phyloP scores from a whole-genome alignment of 2,888 invertebrate species.

The Phortica okadai region DNA sequence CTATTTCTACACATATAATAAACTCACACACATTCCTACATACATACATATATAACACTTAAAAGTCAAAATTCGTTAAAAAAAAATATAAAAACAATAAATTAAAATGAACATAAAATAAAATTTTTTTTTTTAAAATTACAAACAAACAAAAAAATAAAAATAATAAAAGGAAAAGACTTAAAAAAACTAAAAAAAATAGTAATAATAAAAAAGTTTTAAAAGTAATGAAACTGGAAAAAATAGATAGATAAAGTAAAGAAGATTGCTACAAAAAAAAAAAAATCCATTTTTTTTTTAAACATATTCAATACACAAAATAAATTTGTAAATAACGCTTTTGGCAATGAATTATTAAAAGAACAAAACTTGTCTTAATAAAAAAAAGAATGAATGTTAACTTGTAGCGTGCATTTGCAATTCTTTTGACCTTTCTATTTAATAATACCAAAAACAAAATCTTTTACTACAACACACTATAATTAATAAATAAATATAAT shows the following conservation, averaged over 20 bases:
- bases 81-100: constrained; percentile 34
- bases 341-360: constrained; percentile 4
- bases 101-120: constrained; percentile 22
- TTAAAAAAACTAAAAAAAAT: neutral
- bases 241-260: no score
- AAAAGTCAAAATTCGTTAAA: constrained; percentile 6
- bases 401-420: constrained; percentile 26
- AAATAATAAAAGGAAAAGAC: neutral
- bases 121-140: no score
- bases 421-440: constrained; percentile 16
- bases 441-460: neutral
- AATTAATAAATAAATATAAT: constrained; percentile 33
- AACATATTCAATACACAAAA: constrained; percentile 29
- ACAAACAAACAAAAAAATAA: constrained; percentile 52
- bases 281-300: constrained; percentile 24
- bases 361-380: neutral
- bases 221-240: neutral
- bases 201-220: neutral
- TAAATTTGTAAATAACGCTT: constrained; percentile 65
- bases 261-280: constrained; percentile 23
- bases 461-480: neutral
- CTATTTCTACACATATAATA: constrained; percentile 56
- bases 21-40: constrained; percentile 41
- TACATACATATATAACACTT: constrained; percentile 31
- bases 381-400: neutral